Percentiles rank a stretch among this genome's conserved stretches.
Conservation (phyloP, 2,888 invertebrate species). For the Spilarctia lutea region DNA sequence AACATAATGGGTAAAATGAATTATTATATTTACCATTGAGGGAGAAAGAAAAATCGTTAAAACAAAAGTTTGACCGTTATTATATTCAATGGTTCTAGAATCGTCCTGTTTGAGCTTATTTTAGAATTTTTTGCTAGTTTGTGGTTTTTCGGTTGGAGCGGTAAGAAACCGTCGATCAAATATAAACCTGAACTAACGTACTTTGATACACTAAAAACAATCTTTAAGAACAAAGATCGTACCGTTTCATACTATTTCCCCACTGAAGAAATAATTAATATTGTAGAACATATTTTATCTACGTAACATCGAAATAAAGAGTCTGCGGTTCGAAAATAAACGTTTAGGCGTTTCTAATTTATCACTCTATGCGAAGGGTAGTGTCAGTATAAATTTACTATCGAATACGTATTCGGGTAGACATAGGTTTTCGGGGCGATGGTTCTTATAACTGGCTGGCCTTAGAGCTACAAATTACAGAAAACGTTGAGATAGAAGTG, state of each 20-base stretch:
- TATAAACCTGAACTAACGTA: no score
- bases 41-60: no score
- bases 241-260: background rate
- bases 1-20: no score
- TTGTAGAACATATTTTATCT: background rate
- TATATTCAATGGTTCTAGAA: no score
- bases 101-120: no score
- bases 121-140: no score
- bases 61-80: no score
- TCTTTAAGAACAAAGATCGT: background rate
- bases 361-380: constrained; percentile 9
- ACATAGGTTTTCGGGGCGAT: background rate
- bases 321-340: constrained; percentile 11
- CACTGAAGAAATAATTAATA: background rate
- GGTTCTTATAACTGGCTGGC: background rate
- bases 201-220: background rate
- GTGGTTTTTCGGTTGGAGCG: no score
- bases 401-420: constrained; percentile 8
- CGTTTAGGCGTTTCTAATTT: constrained; percentile 10
- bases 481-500: background rate
- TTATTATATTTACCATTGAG: no score
- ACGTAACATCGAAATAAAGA: background rate
- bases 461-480: background rate
- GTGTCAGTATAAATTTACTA: constrained; percentile 15
- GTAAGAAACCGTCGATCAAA: no score